Base-by-base conservation (phyloP, 2,888 invertebrate genomes). In the Dicroscelio sp. region DNA sequence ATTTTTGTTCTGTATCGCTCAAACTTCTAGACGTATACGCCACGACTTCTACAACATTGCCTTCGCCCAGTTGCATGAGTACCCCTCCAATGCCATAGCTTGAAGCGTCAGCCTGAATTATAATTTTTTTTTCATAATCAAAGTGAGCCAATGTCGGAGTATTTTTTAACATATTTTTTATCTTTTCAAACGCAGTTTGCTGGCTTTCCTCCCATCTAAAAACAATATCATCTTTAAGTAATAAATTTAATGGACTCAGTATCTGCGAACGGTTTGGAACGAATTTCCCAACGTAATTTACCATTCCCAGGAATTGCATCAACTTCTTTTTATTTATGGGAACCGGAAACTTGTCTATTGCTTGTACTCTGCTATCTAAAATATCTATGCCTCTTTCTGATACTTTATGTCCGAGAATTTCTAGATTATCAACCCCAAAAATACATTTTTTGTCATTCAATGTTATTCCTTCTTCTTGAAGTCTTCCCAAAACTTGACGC, bases 391-490 rank as follows among this genome's bases (percentile, higher is more conserved):
- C 94, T 43, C 80, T 55, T 12, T 86, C 88, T 12, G 93, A 93
- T 27, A 96, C 87, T 8, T 86, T 78, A 82, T 95, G 92, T 8
- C 95, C 96, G 52, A 96, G 48, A 82, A 94, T 94, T n/a, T 91
- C 90, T 8, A 96, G 58, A 79, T 91, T 58, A 17, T 60, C 65
- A 1, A 91, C 86, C 0, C 90, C 91, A 73, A 96, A 95, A 14
- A 85, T 31, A 90, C 95, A 96, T 90, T 96, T 96, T 1, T 92
- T 71, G 79, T 89, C 73, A 80, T 95, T 95, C 6, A 95, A 27
- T 0, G 94, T 95, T 31, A 94, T 84, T 3, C 94, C 94, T 25
- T 88, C 88, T 79, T 93, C 63, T 31, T 88, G 33, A 33, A 95
- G 23, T 78, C 86, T 86, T 52, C 73, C 27, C 38, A 95, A 86